Evolutionary conservation across 2,113 vertebrate species (phyloP).

Genomic region (Uria aalge): DNA sequence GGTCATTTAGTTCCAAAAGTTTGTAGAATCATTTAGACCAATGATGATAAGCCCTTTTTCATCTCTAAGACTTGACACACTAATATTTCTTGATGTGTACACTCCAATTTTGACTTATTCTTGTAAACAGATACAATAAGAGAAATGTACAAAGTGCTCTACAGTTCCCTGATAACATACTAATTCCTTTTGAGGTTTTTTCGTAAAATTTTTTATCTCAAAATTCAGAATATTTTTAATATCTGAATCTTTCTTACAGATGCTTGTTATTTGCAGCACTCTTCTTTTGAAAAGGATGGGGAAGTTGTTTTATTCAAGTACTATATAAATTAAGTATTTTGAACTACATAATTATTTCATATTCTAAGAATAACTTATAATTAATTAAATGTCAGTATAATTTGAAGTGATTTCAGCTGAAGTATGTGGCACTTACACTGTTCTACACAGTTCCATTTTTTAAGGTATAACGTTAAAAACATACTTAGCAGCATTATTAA

Average conservation of each 20-base stretch:
- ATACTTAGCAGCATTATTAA: background rate
- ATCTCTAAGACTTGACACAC: background rate
- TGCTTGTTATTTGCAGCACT: background rate
- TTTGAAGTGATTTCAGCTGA: background rate
- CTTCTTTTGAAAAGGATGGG: background rate
- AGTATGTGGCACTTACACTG: background rate
- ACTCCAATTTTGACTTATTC: background rate
- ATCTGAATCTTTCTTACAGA: background rate
- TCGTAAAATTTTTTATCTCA: background rate
- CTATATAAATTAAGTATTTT: background rate
- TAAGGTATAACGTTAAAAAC: background rate
- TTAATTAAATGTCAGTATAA: constrained; percentile 10
- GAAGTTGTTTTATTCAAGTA: background rate
- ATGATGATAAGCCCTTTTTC: background rate
- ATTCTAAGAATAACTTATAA: background rate
- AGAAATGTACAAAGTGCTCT: background rate
- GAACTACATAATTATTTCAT: background rate
- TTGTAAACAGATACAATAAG: background rate
- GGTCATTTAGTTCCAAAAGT: background rate
- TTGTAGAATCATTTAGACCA: background rate
- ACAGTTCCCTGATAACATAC: background rate
- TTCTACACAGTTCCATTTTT: background rate
- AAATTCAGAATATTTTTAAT: background rate
- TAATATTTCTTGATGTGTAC: background rate
- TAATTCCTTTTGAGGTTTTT: background rate